These are phyloP conservation scores for Aphelocoma coerulescens DNA, from an alignment of 2,113 vertebrate species.

Conservation along the genomic window DNA sequence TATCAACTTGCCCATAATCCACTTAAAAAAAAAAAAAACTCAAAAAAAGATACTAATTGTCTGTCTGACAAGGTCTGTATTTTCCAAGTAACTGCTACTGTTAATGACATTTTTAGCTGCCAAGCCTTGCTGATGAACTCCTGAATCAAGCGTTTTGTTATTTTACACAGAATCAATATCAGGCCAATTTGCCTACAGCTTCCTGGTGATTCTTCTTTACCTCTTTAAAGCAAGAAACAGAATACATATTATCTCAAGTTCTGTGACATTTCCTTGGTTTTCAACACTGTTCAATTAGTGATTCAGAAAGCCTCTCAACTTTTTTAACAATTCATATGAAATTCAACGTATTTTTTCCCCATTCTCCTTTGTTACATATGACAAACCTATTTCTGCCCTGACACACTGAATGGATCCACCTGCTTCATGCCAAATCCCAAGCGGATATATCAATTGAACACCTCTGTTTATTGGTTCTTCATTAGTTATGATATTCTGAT, in stretches of 20 bases:
- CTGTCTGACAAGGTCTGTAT: not conserved
- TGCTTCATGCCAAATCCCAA: not conserved
- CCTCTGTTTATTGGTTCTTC: not conserved
- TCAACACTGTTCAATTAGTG: not conserved
- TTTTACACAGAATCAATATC: not conserved
- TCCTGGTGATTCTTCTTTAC: not conserved
- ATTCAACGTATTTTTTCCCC: not conserved
- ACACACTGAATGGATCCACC: not conserved
- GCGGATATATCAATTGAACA: not conserved
- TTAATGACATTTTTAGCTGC: constrained; percentile 14
- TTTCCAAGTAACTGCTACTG: not conserved
- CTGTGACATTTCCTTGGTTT: not conserved
- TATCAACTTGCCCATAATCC: not conserved
- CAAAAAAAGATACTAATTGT: not conserved
- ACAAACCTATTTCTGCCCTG: not conserved
- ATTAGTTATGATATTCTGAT: not conserved
- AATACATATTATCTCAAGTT: not conserved
- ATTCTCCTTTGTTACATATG: not conserved
- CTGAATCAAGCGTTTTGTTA: not conserved
- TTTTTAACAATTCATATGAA: not conserved
- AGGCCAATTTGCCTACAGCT: not conserved
- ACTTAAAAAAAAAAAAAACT: not conserved
- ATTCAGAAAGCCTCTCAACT: not conserved
- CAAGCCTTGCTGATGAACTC: not conserved
- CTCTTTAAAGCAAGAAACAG: not conserved